Conservation (phyloP, 2,888 invertebrate species). For the Dryadula phaetusa region DNA sequence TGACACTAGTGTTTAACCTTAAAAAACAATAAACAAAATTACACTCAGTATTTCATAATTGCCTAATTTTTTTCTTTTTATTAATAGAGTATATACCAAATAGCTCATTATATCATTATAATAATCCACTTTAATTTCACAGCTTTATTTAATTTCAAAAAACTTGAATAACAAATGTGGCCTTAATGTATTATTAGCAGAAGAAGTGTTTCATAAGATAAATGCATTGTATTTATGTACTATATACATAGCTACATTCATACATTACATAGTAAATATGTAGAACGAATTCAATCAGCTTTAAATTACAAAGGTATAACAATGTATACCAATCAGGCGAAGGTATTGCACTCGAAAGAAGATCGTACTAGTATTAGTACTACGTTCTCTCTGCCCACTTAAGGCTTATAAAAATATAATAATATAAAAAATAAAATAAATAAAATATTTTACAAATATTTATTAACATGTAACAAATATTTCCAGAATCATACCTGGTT, state of each 20-base stretch:
- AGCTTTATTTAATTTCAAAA: neutral
- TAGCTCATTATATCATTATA: conserved; percentile 36
- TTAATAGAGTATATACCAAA: conserved; percentile 24
- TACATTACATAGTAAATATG: too few relatives aligned
- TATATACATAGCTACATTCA: too few relatives aligned
- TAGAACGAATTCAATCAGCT: too few relatives aligned
- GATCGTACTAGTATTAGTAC: too few relatives aligned
- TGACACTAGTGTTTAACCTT: conserved; percentile 36
- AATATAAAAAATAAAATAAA: too few relatives aligned
- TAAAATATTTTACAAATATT: neutral
- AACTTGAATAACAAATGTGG: conserved; percentile 1
- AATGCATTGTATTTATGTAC: neutral
- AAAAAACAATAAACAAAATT: conserved; percentile 26
- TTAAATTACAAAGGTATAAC: too few relatives aligned
- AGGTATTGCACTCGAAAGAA: too few relatives aligned
- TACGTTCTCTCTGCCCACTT: too few relatives aligned
- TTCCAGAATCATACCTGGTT: conserved; percentile 74
- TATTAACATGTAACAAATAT: conserved; percentile 26
- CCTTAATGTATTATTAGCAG: neutral
- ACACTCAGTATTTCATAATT: conserved; percentile 10
- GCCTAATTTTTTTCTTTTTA: conserved; percentile 4
- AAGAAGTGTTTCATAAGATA: neutral
- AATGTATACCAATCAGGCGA: too few relatives aligned
- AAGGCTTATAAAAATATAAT: too few relatives aligned
- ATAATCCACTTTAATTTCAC: conserved; percentile 30